Evolutionary conservation across 2,113 vertebrate genomes (phyloP), one percentile per base, ranked within the genome.

Genomic region (Gymnarchus niloticus): DNA sequence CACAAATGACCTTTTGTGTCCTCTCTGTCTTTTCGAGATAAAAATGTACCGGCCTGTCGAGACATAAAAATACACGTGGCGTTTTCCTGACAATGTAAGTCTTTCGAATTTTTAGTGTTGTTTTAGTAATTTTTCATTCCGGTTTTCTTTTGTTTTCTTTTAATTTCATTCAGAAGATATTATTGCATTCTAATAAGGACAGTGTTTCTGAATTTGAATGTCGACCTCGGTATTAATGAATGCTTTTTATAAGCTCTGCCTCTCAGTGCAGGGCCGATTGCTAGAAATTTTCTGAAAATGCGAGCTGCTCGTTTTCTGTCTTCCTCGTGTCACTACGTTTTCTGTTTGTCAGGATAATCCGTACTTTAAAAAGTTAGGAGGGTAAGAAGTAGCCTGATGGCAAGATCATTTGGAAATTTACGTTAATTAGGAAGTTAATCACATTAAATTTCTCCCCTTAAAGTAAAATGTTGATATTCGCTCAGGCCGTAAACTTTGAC

Each of bases 401-500:
- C 84, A 49, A 51, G 78, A 65, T 85, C 88, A 83, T 85, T 73
- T 85, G 86, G 88, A 87, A 88, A 89, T 91, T 89, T 41, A 2
- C 90, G 87, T 89, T 89, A 90, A 89, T 86, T 87, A 78, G 84
- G 87, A 41, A 88, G 86, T 78, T 93, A 92, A 93, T 93, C 90
- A 87, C 88, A 88, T 87, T 92, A 90, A 92, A 93, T 92, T 84
- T 89, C 85, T 81, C 73, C 28, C 89, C 77, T 89, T 87, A 90
- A 90, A 91, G 90, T 89, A 92, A 89, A 88, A 87, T 73, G 87
- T 73, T 90, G 90, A 93, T 88, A 90, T 82, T 89, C 87, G 87
- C 86, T 88, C 83, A 33, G 73, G 90, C 88, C 87, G 88, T 91
- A 92, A 93, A 91, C 88, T 92, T 93, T 92, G 90, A 89, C 44